Conservation (phyloP, 1,140 invertebrate species). For the Pissodes strobi region DNA sequence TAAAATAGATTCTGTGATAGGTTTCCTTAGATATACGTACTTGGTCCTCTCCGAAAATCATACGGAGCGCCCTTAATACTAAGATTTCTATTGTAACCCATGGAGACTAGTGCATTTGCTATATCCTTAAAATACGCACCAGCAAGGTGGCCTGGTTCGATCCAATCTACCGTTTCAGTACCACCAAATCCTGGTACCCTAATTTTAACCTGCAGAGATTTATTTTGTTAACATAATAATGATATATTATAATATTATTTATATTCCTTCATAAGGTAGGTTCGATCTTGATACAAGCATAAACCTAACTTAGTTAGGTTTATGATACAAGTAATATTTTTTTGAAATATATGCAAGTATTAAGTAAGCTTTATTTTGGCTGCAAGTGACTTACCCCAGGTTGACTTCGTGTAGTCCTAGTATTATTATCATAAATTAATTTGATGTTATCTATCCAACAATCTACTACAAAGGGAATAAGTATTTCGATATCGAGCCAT, state of each 20-base stretch:
- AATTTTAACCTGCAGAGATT: constrained; percentile 62
- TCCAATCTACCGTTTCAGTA: constrained; percentile 85
- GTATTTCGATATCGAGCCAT: constrained; percentile 91
- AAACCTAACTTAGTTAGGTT: too few relatives aligned
- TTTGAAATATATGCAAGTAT: too few relatives aligned
- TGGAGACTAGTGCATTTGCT: constrained; percentile 72
- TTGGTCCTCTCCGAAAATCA: constrained; percentile 95
- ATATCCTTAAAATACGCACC: constrained; percentile 90
- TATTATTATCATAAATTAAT: constrained; percentile 84
- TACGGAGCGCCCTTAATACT: constrained; percentile 92
- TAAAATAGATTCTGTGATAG: background rate
- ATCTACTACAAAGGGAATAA: constrained; percentile 91
- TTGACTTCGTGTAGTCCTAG: constrained; percentile 80
- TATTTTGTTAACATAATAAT: background rate
- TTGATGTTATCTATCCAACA: constrained; percentile 97
- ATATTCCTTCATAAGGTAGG: too few relatives aligned
- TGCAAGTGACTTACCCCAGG: constrained; percentile 85
- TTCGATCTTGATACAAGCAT: too few relatives aligned
- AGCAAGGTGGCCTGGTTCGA: constrained; percentile 82
- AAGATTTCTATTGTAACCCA: constrained; percentile 82
- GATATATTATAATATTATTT: too few relatives aligned
- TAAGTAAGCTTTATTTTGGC: background rate
- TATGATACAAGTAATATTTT: too few relatives aligned
- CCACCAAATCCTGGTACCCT: constrained; percentile 88
- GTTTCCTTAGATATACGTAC: constrained; percentile 63